Evolutionary conservation across 2,888 invertebrate genomes (phyloP), one percentile per base, ranked within the genome.

Genomic region (Apodemia hepburni): DNA sequence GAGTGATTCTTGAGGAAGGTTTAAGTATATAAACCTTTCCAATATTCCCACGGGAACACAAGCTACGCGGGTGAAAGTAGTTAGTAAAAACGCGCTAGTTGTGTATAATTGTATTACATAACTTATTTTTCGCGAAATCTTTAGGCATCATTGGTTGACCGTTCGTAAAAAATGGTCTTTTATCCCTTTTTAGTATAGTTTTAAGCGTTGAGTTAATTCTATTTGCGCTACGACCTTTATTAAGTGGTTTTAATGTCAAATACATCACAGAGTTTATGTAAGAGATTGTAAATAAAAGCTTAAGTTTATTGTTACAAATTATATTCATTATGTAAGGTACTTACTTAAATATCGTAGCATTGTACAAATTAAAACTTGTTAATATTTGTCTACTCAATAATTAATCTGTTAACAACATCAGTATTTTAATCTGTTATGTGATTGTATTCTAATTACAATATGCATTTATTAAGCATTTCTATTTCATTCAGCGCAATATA

Each of bases 401-500:
- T 54, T 54, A 54, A 22, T 54, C 54, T 54, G 15, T 63, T 63
- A 18, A 61, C 22, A 15, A 49, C 29, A 58, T 57, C 63, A 64
- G 61, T 64, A 60, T 64, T 64, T 45, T 27, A 61, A 60, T 60
- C 15, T 59, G 27, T 35, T 62, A 62, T 62, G n/a, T n/a, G 17
- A 54, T 15, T 54, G 27, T 54, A 22, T 22, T 58, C 11, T 17
- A 35, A 58, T 17, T 59, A 27, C 61, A 58, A 61, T 42, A 49
- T 62, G 58, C 47, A 58, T 54, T 54, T 64, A 64, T 64, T 61
- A 59, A 66, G 51, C 11, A 60, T 65, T 63, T 63, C 47, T 60
- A 57, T 58, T 59, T 42, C 17, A 42, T n/a, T 38, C 0, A 38
- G 15, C 12, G 38, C 38, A 4, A 38, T 38, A 12, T 4, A 38